Base-by-base conservation (phyloP, 2,797 vertebrate species). In the Silurus aristotelis region DNA sequence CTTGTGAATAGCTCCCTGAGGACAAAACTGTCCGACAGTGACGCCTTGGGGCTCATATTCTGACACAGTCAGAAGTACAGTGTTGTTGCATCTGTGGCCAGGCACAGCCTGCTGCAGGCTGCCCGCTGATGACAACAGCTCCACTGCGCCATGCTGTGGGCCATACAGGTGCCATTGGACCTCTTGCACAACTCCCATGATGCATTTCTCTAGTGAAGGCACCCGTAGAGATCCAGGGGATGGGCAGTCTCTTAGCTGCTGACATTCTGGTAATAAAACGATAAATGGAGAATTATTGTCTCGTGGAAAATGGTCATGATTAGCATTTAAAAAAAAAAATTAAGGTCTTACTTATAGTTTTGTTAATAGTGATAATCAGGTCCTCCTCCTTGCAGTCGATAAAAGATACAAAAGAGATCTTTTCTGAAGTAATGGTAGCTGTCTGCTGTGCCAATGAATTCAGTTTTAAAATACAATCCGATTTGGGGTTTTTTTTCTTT, bases 11-110 rank as follows among this genome's bases (percentile, higher is more conserved):
- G 93, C 77, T 82, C 97, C 97, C n/a, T 93, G 92, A 0, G 94
- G 89, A 82, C 97, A 99, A 92, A 97, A 99, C 2, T 87, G 76
- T 31, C 97, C 98, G 0, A 98, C 67, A 1, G 88, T 67, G 0
- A 93, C 67, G 20, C 89, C 86, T 0, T 92, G 86, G 0, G 88
- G 91, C 77, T 94, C 90, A 0, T 87, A 91, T 79, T 95, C 91
- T 0, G 89, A 88, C 48, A 93, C 73, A 0, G 87, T 84, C n/a
- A 97, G 92, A 3, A 94, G 89, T 89, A 95, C 87, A 48, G 89
- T 91, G 1, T 90, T 89, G 17, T 94, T 94, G 92, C 97, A 98
- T 1, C 3, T 86, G 60, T 95, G 93, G 81, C 94, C 94, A 0
- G 91, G 92, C 0, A 95, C 20, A 0, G 90, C 89, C 85, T 97